A percentile compares a stretch with the other conserved stretches of the same genome.
These are phyloP conservation scores for Ctenicera cuprea DNA, from an alignment of 2,888 invertebrate genomes.

Conservation along the genomic window DNA sequence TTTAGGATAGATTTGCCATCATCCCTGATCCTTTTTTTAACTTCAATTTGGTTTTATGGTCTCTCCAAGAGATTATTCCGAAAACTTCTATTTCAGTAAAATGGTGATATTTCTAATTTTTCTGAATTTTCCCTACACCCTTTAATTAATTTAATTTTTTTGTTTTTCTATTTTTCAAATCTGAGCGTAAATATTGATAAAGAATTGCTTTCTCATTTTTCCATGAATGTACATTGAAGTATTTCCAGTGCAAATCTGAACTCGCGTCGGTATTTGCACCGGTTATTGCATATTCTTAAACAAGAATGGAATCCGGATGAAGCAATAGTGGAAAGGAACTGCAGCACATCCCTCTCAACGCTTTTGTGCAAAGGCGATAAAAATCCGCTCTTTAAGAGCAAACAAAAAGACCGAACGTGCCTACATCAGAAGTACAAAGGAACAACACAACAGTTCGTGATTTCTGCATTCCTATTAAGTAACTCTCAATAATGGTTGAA, in stretches of 20 bases:
- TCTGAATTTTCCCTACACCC: no score
- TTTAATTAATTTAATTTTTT: no score
- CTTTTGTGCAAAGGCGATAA: slow-evolving; percentile 27
- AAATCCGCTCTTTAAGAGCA: slow-evolving; percentile 33
- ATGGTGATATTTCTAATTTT: no score
- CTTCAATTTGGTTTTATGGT: no score
- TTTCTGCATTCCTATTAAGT: slow-evolving; percentile 46
- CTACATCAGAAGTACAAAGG: slow-evolving; percentile 14
- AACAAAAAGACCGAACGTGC: slow-evolving; percentile 29
- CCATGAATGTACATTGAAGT: neutral
- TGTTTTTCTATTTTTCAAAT: no score
- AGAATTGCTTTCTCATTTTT: no score
- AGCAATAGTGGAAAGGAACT: slow-evolving; percentile 56
- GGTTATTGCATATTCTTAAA: slow-evolving; percentile 36
- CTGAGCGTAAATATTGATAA: no score
- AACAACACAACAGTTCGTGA: slow-evolving; percentile 34
- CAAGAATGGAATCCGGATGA: slow-evolving; percentile 47
- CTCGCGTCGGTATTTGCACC: slow-evolving; percentile 11
- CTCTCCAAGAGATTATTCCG: no score
- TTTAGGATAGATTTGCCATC: no score
- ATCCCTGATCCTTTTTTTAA: no score
- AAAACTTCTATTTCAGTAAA: no score
- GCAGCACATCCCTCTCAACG: slow-evolving; percentile 33
- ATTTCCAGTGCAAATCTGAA: slow-evolving; percentile 12
- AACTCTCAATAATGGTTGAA: slow-evolving; percentile 28